phyloP scores from a whole-genome alignment of 2,797 vertebrate species.

The Cyprinodon diabolis region DNA sequence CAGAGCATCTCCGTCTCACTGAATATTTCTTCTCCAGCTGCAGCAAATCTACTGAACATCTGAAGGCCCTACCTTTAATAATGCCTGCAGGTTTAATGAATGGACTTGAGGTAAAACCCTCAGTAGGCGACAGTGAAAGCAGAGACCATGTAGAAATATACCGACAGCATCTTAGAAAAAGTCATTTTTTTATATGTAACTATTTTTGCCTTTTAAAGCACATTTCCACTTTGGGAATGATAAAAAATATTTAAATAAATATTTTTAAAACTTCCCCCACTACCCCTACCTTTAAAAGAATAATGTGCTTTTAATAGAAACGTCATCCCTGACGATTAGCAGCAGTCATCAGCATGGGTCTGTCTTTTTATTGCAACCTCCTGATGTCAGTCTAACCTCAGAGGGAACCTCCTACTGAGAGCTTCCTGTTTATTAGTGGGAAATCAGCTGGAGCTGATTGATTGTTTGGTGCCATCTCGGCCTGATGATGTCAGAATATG shows the following conservation, averaged over 20 bases:
- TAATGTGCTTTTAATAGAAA: background rate
- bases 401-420: background rate
- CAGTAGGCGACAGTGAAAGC: background rate
- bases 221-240: background rate
- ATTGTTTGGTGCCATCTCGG: background rate
- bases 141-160: too few species aligned
- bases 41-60: slow-evolving; percentile 19
- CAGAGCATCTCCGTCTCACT: slow-evolving; percentile 44
- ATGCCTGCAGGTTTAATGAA: slow-evolving; percentile 26
- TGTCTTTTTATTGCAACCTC: background rate
- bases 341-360: background rate
- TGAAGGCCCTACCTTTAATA: slow-evolving; percentile 41
- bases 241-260: background rate
- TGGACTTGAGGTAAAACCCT: background rate
- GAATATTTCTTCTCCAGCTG: slow-evolving; percentile 46
- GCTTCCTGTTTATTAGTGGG: background rate
- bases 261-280: background rate
- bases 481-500: background rate
- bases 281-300: background rate
- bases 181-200: too few species aligned
- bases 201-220: background rate
- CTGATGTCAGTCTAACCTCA: background rate
- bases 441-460: background rate
- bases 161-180: too few species aligned
- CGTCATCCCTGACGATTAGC: background rate